Base-by-base conservation (phyloP, 92 coral and sea anemone species). In the Phenganax marumi region DNA sequence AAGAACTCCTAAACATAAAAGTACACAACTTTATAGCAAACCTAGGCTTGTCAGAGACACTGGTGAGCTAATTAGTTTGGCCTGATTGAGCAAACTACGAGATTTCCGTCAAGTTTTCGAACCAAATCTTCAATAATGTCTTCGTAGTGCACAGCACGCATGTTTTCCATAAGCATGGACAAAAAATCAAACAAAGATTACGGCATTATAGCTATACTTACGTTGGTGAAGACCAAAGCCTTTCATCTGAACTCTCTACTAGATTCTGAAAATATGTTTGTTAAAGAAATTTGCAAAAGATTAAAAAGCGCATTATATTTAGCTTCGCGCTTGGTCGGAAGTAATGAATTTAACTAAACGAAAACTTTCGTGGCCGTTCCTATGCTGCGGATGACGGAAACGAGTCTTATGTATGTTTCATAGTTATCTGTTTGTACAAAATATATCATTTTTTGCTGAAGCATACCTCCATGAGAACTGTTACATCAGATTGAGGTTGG, bases 141-240 rank as follows among this genome's bases (percentile, higher is more conserved):
- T 33, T 33, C 43, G 43, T 33, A 33, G 43, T 33, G 43, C 43
- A 33, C 43, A 33, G 5, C 43, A 33, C 43, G 43, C 43, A 33
- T 33, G 43, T 33, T 33, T 33, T 33, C 43, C 43, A 33, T 33
- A 33, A 33, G 43, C 43, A 33, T 0, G 43, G 43, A 33, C 43
- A 33, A 33, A 33, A 33, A 17, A 58, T 22, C 18, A 17, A 58
- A 22, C 18, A 58, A 58, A 17, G 23, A 58, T 6, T n/a, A 50
- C 10, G 24, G 4, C 8, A 12, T 26, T 16, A 19, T 69, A 69
- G 17, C 0, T 21, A 56, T 10, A 18, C 66, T 22, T 88, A 84
- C 73, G 79, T 81, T 52, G 91, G 91, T 60, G 88, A 71, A 51
- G 86, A 61, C 88, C 91, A 88, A 23, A 80, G 10, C 50, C 82